Evolutionary conservation across 2,888 invertebrate species (phyloP), one percentile per base, ranked within the genome.

Genomic region (Abrostola triplasia): DNA sequence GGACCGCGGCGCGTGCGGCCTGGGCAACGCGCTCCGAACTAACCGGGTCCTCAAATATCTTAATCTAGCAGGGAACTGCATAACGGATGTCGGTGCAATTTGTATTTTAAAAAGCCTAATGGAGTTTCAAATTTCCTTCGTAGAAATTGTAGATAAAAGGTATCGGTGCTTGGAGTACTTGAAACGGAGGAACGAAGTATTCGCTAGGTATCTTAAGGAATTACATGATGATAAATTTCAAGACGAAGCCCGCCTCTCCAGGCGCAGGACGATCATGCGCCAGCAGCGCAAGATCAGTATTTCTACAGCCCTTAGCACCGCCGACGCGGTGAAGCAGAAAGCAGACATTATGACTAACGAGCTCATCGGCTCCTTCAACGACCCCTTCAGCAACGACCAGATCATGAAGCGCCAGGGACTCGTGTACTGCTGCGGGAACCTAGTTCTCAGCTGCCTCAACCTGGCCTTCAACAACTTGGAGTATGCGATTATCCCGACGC

Each of bases 11-110:
- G 84, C 83, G 10, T 10, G 49, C 48, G 77, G 73, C 9, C 65
- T 83, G 5, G 83, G 64, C 13, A 56, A 40, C 8, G 75, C 76
- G 54, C 72, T 85, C 62, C 79, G 83, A 24, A 67, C 57, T 50
- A 85, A 85, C 55, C 81, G 85, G 36, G 36, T 64, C 36, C 71
- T 85, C 36, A 77, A 70, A 36, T 77, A 81, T 58, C 77, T 85
- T 44, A 76, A 82, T 61, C 75, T 85, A 5, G 67, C 81, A 41
- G 81, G 79, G 5, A 85, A 84, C 67, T 63, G 53, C n/a, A 56
- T 85, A 37, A 59, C 76, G 6, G 77, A 82, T 68, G 53, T 10
- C 13, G 85, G 84, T 41, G 82, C 79, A 9, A 53, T 41, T 1
- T 47, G 57, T 11, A 67, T 84, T 13, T 65, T 84, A 8, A 60